Evolutionary conservation across 2,113 vertebrate species (phyloP).

Genomic region (Misgurnus anguillicaudatus): DNA sequence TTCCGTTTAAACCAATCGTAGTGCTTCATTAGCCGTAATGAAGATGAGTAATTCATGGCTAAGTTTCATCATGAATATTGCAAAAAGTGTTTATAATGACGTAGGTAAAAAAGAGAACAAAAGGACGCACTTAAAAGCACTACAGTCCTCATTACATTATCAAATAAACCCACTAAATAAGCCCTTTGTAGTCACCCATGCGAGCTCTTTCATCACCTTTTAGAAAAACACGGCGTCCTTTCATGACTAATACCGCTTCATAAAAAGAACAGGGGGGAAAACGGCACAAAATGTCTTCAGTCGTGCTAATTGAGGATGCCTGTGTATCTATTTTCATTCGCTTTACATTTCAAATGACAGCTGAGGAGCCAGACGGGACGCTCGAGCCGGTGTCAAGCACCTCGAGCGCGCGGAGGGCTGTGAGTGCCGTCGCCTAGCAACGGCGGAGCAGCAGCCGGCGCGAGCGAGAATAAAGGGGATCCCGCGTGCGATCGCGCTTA

Average conservation of each 20-base stretch:
- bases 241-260: constrained; percentile 24
- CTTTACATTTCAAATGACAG: constrained; percentile 72
- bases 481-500: constrained; percentile 67
- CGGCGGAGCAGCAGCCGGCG: constrained; percentile 66
- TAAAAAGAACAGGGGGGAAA: constrained; percentile 5
- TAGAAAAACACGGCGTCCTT: constrained; percentile 1
- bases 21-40: neutral
- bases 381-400: constrained; percentile 64
- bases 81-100: constrained; percentile 14
- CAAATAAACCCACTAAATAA: constrained; percentile 18
- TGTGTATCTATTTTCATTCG: constrained; percentile 54
- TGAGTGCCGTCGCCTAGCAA: constrained; percentile 79
- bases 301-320: constrained; percentile 38
- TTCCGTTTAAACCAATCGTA: neutral
- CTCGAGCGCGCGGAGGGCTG: constrained; percentile 65
- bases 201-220: constrained; percentile 30
- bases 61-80: neutral
- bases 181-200: constrained; percentile 1
- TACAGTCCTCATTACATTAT: constrained; percentile 8
- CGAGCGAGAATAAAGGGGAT: constrained; percentile 61
- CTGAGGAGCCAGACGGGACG: constrained; percentile 55
- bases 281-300: constrained; percentile 33
- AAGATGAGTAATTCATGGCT: neutral
- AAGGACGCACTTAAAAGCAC: neutral
- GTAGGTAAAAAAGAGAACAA: neutral